Base-by-base conservation (phyloP, 2,113 vertebrate genomes). In the Lasiurus borealis region DNA sequence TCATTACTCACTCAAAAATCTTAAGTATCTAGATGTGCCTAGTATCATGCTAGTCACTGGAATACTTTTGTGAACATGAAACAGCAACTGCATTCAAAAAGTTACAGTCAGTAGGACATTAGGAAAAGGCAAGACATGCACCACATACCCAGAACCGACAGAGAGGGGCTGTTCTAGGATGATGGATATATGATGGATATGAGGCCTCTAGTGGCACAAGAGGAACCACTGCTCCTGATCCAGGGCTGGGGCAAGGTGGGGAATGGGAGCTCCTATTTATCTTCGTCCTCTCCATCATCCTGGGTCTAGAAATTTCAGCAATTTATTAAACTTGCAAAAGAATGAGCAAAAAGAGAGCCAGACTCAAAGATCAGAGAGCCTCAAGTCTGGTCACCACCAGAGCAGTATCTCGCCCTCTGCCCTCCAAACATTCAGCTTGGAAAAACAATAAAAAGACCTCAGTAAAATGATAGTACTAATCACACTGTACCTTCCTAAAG, bases 251-350 rank as follows among this genome's bases (percentile, higher is more conserved):
- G 78, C 44, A 19, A 62, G 19, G 6, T 34, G 85, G 8, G 16
- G 46, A 69, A n/a, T 23, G 46, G 29, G 27, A 52, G 7, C 8
- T 57, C 15, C 34, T 87, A 3, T 83, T 54, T 54, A 34, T 59
- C 54, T 52, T 29, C 36, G 9, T 88, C 48, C 72, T 81, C 34
- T 73, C 52, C 31, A 16, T 76, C 66, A 59, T 90, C 66, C 9
- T 15, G 13, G 69, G 31, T 69, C 48, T 48, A 75, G 14, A 69
- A 57, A 75, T n/a, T 54, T 88, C 34, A 86, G 34, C 1, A 62
- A 78, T 78, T 57, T 93, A 64, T 66, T 88, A 83, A 94, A 84
- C n/a, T 94, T 95, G 10, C 15, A 25, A 36, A 40, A 44, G 16
- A 69, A 46, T 6, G 52, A 68, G 12, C 4, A 50, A 62, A 81